Conservation (phyloP, 2,797 vertebrate species). For the Rhincodon typus region DNA sequence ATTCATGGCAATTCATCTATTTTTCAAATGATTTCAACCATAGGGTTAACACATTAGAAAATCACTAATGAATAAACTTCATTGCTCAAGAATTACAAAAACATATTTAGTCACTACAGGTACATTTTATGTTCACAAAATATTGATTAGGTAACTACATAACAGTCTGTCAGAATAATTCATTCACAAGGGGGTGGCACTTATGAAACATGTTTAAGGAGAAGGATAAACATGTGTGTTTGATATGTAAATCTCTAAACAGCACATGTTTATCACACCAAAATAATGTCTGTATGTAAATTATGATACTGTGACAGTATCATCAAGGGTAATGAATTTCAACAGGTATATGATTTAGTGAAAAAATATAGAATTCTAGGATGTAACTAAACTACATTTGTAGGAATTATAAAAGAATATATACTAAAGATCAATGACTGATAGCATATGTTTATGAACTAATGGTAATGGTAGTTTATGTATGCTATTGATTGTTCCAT, state of each 20-base stretch:
- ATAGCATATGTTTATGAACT: conserved; percentile 93
- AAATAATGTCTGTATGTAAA: conserved; percentile 99
- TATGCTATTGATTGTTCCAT: conserved; percentile 62
- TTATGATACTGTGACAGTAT: conserved; percentile 99
- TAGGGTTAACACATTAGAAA: background rate
- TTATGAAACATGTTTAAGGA: conserved; percentile 99
- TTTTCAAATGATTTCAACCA: background rate
- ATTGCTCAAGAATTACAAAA: background rate
- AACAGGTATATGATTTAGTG: conserved; percentile 99
- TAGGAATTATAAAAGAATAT: conserved; percentile 95
- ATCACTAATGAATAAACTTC: background rate
- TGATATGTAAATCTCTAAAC: conserved; percentile 90
- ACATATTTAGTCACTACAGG: background rate
- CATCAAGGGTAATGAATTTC: conserved; percentile 99
- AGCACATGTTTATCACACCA: conserved; percentile 99
- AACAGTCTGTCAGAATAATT: background rate
- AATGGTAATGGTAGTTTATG: conserved; percentile 90
- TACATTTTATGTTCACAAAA: conserved; percentile 10
- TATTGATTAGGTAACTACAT: background rate
- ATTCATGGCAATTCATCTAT: background rate
- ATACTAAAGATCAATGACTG: conserved; percentile 79
- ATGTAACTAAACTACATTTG: conserved; percentile 94
- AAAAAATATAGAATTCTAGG: conserved; percentile 85
- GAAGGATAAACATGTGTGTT: conserved; percentile 99
- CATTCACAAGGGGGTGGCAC: conserved; percentile 76